Conservation (phyloP, 1,140 invertebrate species). For the Brachionus paranguensis region DNA sequence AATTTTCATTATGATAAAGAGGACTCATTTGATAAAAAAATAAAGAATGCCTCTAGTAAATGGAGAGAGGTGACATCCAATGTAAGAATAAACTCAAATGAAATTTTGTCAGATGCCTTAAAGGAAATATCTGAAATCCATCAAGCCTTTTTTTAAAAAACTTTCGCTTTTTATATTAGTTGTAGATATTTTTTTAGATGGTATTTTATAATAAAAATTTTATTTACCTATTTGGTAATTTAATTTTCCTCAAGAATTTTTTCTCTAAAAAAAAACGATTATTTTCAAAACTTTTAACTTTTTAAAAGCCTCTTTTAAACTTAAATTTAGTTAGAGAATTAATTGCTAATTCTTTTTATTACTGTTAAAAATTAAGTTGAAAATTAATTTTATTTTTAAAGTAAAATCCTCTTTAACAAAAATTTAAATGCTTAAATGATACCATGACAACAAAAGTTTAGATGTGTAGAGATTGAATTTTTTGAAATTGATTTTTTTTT, state of each 20-base stretch:
- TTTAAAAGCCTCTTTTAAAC: neutral
- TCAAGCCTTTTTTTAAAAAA: slow-evolving; percentile 24
- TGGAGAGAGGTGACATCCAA: slow-evolving; percentile 33
- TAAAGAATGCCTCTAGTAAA: slow-evolving; percentile 2
- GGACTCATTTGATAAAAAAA: slow-evolving; percentile 14
- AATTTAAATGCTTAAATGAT: neutral
- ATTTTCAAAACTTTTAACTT: neutral
- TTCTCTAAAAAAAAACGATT: neutral
- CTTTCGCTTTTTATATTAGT: neutral
- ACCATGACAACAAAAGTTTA: slow-evolving; percentile 15
- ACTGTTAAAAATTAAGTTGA: neutral
- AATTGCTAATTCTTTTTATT: neutral
- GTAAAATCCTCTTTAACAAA: neutral
- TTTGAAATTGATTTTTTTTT: slow-evolving; percentile 5
- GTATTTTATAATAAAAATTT: neutral
- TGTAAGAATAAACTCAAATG: slow-evolving; percentile 11
- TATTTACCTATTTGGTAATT: too few relatives aligned
- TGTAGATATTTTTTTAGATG: neutral
- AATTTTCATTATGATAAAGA: slow-evolving; percentile 41
- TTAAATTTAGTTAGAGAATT: neutral
- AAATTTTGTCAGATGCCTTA: slow-evolving; percentile 7
- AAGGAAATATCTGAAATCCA: slow-evolving; percentile 38
- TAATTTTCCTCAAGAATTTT: neutral
- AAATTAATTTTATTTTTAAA: neutral
- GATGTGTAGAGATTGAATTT: slow-evolving; percentile 6